Evolutionary conservation across 2,113 vertebrate species (phyloP).

Genomic region (Campylomormyrus numenius): DNA sequence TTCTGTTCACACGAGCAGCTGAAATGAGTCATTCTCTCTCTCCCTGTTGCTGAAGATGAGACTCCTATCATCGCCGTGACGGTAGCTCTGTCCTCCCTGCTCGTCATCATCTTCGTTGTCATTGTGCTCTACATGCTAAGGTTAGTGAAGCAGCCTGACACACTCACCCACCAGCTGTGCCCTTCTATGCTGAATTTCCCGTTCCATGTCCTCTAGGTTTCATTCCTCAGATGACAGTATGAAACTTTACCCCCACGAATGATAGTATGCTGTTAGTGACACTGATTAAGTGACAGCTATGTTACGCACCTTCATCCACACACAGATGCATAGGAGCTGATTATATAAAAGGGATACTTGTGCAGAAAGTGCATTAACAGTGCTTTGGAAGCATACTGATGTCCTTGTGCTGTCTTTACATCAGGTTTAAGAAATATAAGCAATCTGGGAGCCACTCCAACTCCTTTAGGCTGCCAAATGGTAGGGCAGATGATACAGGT

Average conservation of each 20-base stretch:
- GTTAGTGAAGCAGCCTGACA: constrained; percentile 53
- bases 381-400: background rate
- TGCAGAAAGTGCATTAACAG: background rate
- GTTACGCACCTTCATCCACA: background rate
- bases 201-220: background rate
- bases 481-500: constrained; percentile 90
- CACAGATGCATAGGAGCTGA: background rate
- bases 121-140: constrained; percentile 98
- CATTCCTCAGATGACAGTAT: background rate
- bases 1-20: background rate
- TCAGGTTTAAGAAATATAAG: constrained; percentile 97
- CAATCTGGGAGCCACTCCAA: constrained; percentile 95
- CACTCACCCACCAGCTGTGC: background rate
- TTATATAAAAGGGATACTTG: background rate
- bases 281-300: background rate
- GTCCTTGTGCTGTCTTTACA: background rate
- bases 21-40: background rate
- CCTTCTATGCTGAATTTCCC: background rate
- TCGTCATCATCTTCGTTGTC: constrained; percentile 96
- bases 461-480: constrained; percentile 89
- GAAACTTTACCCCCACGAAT: background rate
- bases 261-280: background rate
- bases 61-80: constrained; percentile 92
- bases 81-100: constrained; percentile 90
- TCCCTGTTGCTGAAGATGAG: constrained; percentile 58